Conservation (phyloP, 2,113 vertebrate genomes). For the Triplophysa rosa region DNA sequence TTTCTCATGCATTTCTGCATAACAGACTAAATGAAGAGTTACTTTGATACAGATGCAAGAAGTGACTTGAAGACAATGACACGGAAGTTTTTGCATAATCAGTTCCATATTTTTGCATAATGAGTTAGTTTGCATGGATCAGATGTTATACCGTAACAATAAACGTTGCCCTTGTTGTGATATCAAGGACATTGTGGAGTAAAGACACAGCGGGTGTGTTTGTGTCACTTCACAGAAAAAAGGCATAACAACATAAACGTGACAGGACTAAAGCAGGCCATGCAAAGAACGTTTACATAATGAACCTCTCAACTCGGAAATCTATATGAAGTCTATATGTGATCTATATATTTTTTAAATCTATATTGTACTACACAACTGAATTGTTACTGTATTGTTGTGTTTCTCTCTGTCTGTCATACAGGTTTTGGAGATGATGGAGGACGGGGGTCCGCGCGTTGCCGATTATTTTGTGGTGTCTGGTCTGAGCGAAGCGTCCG, state of each 20-base stretch:
- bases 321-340: no score
- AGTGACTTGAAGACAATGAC: not conserved
- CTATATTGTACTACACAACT: no score
- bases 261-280: no score
- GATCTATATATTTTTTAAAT: no score
- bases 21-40: not conserved
- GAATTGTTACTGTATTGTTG: no score
- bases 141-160: not conserved
- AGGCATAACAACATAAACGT: no score
- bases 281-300: no score
- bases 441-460: constrained; percentile 94
- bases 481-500: constrained; percentile 88
- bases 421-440: constrained; percentile 76
- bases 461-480: constrained; percentile 98
- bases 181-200: not conserved
- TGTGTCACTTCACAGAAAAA: not conserved
- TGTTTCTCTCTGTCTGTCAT: not conserved
- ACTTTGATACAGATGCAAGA: not conserved
- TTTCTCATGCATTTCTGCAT: no score
- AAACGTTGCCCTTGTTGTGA: not conserved
- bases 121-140: not conserved
- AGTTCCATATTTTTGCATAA: not conserved
- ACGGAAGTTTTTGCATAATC: not conserved
- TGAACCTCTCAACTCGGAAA: no score
- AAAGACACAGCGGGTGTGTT: not conserved